These are phyloP conservation scores for Drosophila pegasa DNA, from an alignment of 2,888 invertebrate species.

Conservation along the genomic window DNA sequence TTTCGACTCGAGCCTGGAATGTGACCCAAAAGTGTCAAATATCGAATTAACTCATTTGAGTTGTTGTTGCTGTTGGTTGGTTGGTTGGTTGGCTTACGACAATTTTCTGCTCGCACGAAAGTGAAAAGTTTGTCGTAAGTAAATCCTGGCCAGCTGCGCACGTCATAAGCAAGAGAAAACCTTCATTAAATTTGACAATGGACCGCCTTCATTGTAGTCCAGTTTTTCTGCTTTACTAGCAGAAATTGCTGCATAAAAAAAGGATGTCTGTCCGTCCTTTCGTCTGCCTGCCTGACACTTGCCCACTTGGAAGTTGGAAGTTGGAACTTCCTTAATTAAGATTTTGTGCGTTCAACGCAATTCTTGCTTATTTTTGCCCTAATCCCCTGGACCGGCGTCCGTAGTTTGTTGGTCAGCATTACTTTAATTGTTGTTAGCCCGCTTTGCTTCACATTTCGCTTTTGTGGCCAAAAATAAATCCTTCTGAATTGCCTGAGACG, in stretches of 20 bases:
- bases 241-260: constrained; percentile 42
- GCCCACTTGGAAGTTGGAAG: constrained; percentile 64
- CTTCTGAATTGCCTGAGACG: constrained; percentile 76
- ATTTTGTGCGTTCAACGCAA: constrained; percentile 72
- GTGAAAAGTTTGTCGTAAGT: constrained; percentile 36
- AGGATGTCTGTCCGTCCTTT: constrained; percentile 29
- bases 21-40: constrained; percentile 76
- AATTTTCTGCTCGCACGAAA: constrained; percentile 6
- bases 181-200: constrained; percentile 82
- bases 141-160: constrained; percentile 72
- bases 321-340: constrained; percentile 80
- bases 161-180: constrained; percentile 69
- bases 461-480: constrained; percentile 76
- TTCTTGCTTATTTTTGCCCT: constrained; percentile 39
- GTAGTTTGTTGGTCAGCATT: constrained; percentile 73
- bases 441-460: constrained; percentile 71
- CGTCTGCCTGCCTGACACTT: constrained; percentile 46
- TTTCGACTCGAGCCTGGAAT: constrained; percentile 35
- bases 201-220: constrained; percentile 53
- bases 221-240: constrained; percentile 67
- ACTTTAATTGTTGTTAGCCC: constrained; percentile 78
- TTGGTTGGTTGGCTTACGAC: background rate
- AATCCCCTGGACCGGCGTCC: constrained; percentile 48
- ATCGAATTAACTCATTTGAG: constrained; percentile 78
- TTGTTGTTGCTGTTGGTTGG: too few species aligned